These are phyloP conservation scores for Sorex maritimensis DNA, from an alignment of 2,797 vertebrate species.

Conservation along the genomic window DNA sequence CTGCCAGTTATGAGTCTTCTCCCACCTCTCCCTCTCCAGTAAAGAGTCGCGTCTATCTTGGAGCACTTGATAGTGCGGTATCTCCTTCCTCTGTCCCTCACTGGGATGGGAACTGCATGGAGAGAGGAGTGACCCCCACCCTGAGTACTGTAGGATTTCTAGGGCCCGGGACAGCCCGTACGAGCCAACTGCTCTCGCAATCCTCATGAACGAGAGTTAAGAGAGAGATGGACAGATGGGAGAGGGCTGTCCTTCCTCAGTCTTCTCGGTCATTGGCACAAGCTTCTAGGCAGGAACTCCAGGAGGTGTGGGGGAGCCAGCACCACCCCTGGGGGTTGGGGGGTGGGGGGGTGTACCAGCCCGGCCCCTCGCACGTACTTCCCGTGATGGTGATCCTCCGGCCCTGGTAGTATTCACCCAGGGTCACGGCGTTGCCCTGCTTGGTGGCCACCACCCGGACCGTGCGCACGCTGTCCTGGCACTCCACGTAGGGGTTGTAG, in stretches of 20 bases:
- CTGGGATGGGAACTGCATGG: neutral
- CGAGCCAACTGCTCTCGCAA: neutral
- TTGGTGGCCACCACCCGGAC: conserved; percentile 95
- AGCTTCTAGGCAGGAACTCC: neutral
- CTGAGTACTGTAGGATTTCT: neutral
- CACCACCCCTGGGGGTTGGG: neutral
- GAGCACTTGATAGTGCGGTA: neutral
- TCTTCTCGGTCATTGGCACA: neutral
- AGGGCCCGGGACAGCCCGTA: neutral
- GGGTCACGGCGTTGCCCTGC: conserved; percentile 90
- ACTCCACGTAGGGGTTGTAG: conserved; percentile 95
- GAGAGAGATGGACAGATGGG: neutral
- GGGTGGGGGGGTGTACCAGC: neutral
- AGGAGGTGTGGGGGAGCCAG: no score
- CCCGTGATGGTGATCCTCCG: conserved; percentile 94
- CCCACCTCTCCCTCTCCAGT: neutral
- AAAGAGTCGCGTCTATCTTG: neutral
- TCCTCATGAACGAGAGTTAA: neutral
- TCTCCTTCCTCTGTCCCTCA: neutral
- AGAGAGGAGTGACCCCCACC: neutral
- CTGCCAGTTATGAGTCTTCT: neutral
- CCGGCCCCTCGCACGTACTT: conserved; percentile 76
- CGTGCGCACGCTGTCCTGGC: conserved; percentile 92
- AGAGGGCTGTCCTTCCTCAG: neutral
- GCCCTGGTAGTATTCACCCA: conserved; percentile 92